phyloP scores from a whole-genome alignment of 1,140 invertebrate species.

The Meloidogyne floridensis region DNA sequence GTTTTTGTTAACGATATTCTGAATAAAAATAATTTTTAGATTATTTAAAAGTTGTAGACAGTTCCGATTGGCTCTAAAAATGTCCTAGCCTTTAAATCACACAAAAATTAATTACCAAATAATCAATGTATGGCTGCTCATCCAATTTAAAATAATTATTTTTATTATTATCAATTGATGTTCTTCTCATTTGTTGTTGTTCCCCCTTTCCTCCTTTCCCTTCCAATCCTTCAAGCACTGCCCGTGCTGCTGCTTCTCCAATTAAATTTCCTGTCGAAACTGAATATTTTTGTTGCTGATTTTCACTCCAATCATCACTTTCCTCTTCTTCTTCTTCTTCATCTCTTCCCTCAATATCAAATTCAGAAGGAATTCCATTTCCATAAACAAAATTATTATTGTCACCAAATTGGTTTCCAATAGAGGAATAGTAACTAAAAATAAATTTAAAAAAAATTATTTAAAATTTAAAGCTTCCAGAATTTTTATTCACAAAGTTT shows the following conservation, averaged over 20 bases:
- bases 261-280: not conserved
- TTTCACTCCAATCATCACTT: not conserved
- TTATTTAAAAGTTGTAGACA: too few species aligned
- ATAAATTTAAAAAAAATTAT: not conserved
- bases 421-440: not conserved
- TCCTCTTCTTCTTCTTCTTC: not conserved
- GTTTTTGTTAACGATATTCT: too few species aligned
- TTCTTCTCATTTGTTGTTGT: not conserved
- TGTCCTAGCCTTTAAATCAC: too few species aligned
- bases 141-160: too few species aligned
- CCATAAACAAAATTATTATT: not conserved
- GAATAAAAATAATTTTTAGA: too few species aligned
- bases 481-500: too few species aligned
- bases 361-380: not conserved
- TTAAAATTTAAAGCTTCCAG: not conserved
- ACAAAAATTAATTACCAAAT: too few species aligned
- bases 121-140: too few species aligned
- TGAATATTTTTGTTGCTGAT: not conserved
- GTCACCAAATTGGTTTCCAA: not conserved
- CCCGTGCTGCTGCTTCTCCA: not conserved
- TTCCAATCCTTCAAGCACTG: not conserved
- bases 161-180: not conserved
- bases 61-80: too few species aligned
- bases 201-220: not conserved
- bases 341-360: not conserved